Evolutionary conservation across 2,113 vertebrate species (phyloP).

Genomic region (Diadophis punctatus): DNA sequence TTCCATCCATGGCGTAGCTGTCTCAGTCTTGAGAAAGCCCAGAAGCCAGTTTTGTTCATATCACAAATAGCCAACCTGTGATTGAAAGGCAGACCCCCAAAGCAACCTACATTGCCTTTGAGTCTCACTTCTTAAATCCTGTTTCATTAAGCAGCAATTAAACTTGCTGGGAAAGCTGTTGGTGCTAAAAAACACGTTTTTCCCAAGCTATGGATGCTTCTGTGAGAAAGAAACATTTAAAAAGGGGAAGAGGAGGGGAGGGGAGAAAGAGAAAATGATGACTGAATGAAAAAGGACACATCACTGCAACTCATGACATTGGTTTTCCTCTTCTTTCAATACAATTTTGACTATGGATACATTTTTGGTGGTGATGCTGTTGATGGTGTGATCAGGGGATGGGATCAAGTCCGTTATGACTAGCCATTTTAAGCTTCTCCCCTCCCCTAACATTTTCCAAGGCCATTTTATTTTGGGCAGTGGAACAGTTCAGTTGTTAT

Average conservation of each 20-base stretch:
- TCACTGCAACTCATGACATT: not conserved
- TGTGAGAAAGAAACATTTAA: not conserved
- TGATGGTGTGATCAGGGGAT: not conserved
- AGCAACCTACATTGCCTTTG: not conserved
- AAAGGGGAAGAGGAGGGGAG: not conserved
- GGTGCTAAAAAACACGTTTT: not conserved
- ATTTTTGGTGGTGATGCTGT: not conserved
- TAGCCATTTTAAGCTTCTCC: not conserved
- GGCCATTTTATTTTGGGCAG: not conserved
- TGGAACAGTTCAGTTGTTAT: not conserved
- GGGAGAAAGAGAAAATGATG: not conserved
- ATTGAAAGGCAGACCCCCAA: not conserved
- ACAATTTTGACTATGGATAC: not conserved
- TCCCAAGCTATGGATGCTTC: not conserved
- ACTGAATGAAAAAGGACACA: not conserved
- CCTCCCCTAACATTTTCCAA: not conserved
- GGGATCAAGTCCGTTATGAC: not conserved
- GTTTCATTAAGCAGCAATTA: not conserved
- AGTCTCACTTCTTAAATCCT: not conserved
- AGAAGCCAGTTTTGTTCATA: not conserved
- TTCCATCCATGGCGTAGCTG: not conserved
- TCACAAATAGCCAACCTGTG: not conserved
- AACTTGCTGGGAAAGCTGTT: not conserved
- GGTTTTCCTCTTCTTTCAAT: not conserved
- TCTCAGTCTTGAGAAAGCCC: not conserved